These are phyloP conservation scores for Heliconius nattereri DNA, from an alignment of 1,140 invertebrate genomes.

Conservation along the genomic window DNA sequence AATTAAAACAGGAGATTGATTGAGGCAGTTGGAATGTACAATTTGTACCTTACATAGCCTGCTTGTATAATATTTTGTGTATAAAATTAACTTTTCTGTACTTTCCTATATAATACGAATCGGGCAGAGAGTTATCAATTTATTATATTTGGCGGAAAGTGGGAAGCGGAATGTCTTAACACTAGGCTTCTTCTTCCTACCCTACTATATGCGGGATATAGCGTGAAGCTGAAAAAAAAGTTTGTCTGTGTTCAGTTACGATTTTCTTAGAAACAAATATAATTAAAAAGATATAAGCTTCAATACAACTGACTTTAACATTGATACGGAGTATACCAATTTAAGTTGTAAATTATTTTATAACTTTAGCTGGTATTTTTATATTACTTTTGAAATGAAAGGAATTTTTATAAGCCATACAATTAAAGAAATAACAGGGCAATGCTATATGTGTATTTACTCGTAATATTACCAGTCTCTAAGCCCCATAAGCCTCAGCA, in stretches of 20 bases:
- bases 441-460: background rate
- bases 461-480: constrained; percentile 26
- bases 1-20: constrained; percentile 44
- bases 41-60: background rate
- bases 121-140: too few relatives aligned
- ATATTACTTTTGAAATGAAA: background rate
- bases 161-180: too few relatives aligned
- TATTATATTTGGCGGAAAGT: too few relatives aligned
- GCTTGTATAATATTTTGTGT: too few relatives aligned
- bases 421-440: background rate
- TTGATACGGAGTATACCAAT: background rate
- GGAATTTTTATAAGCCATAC: background rate
- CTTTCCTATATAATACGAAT: too few relatives aligned
- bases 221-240: too few relatives aligned
- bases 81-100: too few relatives aligned
- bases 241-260: background rate
- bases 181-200: too few relatives aligned
- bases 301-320: background rate
- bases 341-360: background rate
- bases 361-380: background rate
- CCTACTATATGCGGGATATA: too few relatives aligned
- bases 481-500: constrained; percentile 25
- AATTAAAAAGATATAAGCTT: background rate
- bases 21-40: constrained; percentile 28
- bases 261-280: background rate